These are phyloP conservation scores for Leptobrachium ailaonicum DNA, from an alignment of 2,113 vertebrate genomes.

Conservation along the genomic window DNA sequence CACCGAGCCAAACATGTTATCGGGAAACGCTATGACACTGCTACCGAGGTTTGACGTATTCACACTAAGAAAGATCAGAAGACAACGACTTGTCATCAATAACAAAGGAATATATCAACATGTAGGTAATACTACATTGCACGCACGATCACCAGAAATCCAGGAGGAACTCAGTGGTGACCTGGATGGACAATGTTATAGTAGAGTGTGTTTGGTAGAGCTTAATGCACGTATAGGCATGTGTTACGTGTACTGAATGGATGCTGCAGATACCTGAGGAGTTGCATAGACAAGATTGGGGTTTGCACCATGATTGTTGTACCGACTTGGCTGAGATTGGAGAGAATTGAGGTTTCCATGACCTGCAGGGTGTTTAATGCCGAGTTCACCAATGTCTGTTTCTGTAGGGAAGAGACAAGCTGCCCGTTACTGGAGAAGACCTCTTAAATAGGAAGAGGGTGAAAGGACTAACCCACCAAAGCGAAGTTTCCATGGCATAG, in stretches of 20 bases:
- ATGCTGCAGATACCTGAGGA: conserved; percentile 54
- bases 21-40: conserved; percentile 50
- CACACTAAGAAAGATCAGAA: conserved; percentile 37
- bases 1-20: not conserved
- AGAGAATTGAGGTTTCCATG: not conserved
- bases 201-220: no score
- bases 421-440: no score
- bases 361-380: not conserved
- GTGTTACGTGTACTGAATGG: no score
- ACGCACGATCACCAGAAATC: no score
- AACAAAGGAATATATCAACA: no score
- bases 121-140: no score
- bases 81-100: not conserved
- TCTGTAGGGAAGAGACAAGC: not conserved
- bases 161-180: no score
- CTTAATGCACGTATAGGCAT: no score
- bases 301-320: conserved; percentile 24
- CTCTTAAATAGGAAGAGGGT: no score
- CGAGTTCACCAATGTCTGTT: not conserved
- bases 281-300: conserved; percentile 56
- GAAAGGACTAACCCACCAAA: no score
- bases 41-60: not conserved
- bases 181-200: no score
- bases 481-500: no score
- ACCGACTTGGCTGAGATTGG: not conserved